These are phyloP conservation scores for Netelia fuscicornis DNA, from an alignment of 2,888 invertebrate genomes.

Conservation along the genomic window DNA sequence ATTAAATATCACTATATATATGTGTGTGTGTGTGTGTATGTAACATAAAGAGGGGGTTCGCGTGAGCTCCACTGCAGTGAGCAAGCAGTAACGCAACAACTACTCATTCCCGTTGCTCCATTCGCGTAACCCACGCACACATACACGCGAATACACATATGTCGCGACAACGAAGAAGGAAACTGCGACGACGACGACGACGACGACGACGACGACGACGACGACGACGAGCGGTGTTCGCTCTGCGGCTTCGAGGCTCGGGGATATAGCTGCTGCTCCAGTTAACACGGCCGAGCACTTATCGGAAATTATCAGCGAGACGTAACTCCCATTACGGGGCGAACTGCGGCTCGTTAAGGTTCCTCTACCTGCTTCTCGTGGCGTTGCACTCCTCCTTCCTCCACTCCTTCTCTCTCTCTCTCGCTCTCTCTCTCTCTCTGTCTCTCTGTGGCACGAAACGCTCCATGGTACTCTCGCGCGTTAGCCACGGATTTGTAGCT, in stretches of 20 bases:
- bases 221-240: slow-evolving; percentile 35
- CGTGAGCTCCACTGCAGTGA: neutral
- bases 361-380: slow-evolving; percentile 65
- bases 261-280: slow-evolving; percentile 76
- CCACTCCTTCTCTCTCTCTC: slow-evolving; percentile 5
- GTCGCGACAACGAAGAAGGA: slow-evolving; percentile 33
- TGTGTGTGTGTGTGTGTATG: neutral
- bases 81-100: slow-evolving; percentile 36
- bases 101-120: slow-evolving; percentile 27
- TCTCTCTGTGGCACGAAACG: neutral
- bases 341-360: slow-evolving; percentile 69
- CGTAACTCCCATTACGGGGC: slow-evolving; percentile 81
- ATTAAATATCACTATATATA: neutral
- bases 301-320: slow-evolving; percentile 83
- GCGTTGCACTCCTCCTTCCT: slow-evolving; percentile 46
- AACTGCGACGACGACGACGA: slow-evolving; percentile 27
- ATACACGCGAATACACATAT: slow-evolving; percentile 10
- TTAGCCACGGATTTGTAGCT: slow-evolving; percentile 67
- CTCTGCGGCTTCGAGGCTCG: slow-evolving; percentile 49
- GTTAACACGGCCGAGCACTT: slow-evolving; percentile 83
- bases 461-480: slow-evolving; percentile 39
- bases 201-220: slow-evolving; percentile 40
- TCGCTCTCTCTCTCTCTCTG: too few species aligned
- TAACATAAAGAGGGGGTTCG: neutral
- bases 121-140: slow-evolving; percentile 39